phyloP scores from a whole-genome alignment of 2,888 invertebrate species.

The Silvanus unidentatus region DNA sequence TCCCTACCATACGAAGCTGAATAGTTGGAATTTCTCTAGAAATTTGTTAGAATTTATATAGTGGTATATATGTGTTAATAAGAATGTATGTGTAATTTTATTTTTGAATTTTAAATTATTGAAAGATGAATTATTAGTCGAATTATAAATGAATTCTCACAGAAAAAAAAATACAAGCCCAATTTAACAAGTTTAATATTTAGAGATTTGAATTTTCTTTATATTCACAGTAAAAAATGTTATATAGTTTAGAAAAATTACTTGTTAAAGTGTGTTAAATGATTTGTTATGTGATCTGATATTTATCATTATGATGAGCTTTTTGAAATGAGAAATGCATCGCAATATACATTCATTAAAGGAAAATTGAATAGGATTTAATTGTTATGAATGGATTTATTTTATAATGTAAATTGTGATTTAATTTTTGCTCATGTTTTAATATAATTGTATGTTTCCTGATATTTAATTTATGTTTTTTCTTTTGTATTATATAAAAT shows the following conservation, averaged over 20 bases:
- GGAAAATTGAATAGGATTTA: not conserved
- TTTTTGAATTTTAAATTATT: slow-evolving; percentile 7
- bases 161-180: no score
- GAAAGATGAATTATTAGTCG: no score
- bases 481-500: not conserved
- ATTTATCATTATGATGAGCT: no score
- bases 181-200: no score
- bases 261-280: slow-evolving; percentile 14
- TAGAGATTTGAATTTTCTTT: no score
- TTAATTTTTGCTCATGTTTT: not conserved
- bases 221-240: no score
- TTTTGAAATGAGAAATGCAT: no score
- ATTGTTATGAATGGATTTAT: slow-evolving; percentile 1
- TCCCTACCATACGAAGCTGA: slow-evolving; percentile 45
- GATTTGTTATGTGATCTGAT: no score
- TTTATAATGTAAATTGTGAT: not conserved
- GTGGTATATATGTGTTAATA: slow-evolving; percentile 20
- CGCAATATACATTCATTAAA: no score
- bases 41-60: slow-evolving; percentile 26
- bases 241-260: no score
- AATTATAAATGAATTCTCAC: no score
- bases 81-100: slow-evolving; percentile 25
- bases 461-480: no score
- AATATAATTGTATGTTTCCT: not conserved
- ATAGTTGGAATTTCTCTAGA: slow-evolving; percentile 29